These are phyloP conservation scores for Halictus ligatus DNA, from an alignment of 2,888 invertebrate genomes.

Conservation along the genomic window DNA sequence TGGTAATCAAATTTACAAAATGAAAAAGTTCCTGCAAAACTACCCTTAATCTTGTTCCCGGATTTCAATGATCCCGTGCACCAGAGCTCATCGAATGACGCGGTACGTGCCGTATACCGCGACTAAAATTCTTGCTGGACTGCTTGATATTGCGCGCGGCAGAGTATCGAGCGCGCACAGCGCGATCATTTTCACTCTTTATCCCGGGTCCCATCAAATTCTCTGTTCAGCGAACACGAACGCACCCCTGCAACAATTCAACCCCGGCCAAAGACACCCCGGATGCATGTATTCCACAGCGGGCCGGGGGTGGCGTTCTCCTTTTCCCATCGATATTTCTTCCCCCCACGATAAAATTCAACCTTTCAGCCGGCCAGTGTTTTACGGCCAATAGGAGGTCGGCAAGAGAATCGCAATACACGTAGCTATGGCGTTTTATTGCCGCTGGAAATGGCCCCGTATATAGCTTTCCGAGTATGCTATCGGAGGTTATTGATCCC, in stretches of 20 bases:
- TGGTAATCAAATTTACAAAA: no score
- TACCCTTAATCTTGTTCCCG: not conserved
- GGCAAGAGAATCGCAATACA: slow-evolving; percentile 83
- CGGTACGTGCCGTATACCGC: not conserved
- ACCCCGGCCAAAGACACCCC: slow-evolving; percentile 55
- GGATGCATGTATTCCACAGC: slow-evolving; percentile 53
- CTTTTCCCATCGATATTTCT: slow-evolving; percentile 81
- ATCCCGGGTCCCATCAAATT: slow-evolving; percentile 41
- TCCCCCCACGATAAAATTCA: slow-evolving; percentile 82
- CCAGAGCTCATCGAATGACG: not conserved
- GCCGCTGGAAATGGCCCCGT: slow-evolving; percentile 82
- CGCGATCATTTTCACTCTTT: slow-evolving; percentile 41
- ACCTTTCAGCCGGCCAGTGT: slow-evolving; percentile 83
- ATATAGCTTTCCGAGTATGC: slow-evolving; percentile 82
- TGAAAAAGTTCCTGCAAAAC: no score
- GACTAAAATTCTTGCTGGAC: not conserved
- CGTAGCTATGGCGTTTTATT: slow-evolving; percentile 83
- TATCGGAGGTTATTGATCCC: slow-evolving; percentile 84
- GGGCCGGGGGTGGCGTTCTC: slow-evolving; percentile 66
- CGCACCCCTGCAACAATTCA: slow-evolving; percentile 57
- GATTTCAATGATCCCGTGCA: not conserved
- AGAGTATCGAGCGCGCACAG: not conserved
- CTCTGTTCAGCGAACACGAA: slow-evolving; percentile 42
- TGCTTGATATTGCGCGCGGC: not conserved
- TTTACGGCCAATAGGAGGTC: slow-evolving; percentile 83